Percentiles rank a stretch among this genome's conserved stretches.
These are phyloP conservation scores for Pteronotus mesoamericanus DNA, from an alignment of 2,797 vertebrate genomes.

Conservation along the genomic window DNA sequence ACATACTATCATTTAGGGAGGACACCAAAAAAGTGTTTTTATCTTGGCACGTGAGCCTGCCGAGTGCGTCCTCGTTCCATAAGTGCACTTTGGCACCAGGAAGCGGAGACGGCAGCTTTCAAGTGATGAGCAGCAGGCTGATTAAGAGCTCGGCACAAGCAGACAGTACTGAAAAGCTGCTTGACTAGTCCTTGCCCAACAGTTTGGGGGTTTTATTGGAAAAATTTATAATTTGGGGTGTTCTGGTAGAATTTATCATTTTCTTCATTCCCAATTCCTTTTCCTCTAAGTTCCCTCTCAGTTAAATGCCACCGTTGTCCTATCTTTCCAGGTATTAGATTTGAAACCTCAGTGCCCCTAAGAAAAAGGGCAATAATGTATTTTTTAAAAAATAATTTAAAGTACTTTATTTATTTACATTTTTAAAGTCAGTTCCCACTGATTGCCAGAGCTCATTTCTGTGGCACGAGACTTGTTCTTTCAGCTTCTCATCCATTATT, in stretches of 20 bases:
- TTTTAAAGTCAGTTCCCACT: neutral
- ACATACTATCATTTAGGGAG: neutral
- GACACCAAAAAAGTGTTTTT: neutral
- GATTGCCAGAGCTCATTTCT: neutral
- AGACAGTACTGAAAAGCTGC: neutral
- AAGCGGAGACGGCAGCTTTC: neutral
- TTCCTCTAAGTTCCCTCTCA: neutral
- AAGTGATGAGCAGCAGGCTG: neutral
- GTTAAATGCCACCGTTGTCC: neutral
- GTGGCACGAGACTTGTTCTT: neutral
- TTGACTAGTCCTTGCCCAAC: neutral
- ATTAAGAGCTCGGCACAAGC: neutral
- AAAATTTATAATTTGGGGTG: neutral
- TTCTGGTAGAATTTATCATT: neutral
- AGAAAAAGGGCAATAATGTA: neutral
- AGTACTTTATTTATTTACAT: neutral
- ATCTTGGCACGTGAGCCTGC: neutral
- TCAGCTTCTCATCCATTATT: neutral
- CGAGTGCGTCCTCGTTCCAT: neutral
- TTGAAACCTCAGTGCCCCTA: neutral
- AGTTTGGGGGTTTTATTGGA: neutral
- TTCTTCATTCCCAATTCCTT: neutral
- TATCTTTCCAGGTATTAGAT: neutral
- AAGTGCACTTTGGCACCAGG: slow-evolving; percentile 9
- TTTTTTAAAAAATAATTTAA: slow-evolving; percentile 5